phyloP scores from a whole-genome alignment of 2,888 invertebrate species.

The Crepidodera aurea region DNA sequence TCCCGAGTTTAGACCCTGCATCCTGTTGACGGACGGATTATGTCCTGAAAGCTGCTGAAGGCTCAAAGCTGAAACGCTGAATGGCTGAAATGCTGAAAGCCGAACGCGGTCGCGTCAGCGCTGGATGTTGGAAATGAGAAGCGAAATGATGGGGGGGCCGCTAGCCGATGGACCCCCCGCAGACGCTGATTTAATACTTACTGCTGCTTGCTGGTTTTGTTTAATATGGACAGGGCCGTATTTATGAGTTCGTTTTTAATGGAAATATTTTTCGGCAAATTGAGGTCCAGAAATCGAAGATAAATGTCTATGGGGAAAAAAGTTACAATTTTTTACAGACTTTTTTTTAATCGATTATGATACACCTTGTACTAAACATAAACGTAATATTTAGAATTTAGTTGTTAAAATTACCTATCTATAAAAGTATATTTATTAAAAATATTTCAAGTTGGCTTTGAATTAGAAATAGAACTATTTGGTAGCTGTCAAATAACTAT shows the following conservation, averaged over 20 bases:
- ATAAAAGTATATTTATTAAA: no score
- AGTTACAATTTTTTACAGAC: no score
- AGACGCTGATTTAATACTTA: conserved; percentile 20
- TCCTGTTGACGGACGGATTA: conserved; percentile 58
- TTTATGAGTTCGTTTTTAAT: neutral
- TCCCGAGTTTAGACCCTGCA: conserved; percentile 50
- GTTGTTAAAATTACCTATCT: no score
- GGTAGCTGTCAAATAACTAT: no score
- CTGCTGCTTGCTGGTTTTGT: neutral
- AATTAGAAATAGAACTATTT: no score
- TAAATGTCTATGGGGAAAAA: no score
- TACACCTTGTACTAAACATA: no score
- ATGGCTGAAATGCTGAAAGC: conserved; percentile 41
- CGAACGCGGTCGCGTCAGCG: conserved; percentile 31
- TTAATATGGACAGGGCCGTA: conserved; percentile 14
- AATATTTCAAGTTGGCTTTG: no score
- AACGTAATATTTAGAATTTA: no score
- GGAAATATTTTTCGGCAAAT: no score
- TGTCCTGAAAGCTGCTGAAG: conserved; percentile 30
- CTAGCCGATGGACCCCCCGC: conserved; percentile 23
- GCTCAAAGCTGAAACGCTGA: conserved; percentile 41
- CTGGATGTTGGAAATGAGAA: conserved; percentile 31
- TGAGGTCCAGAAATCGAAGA: no score
- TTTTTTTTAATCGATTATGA: no score
- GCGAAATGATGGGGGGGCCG: conserved; percentile 23